A percentile compares a stretch with the other conserved stretches of the same genome.
These are phyloP conservation scores for Hypotaenidia okinawae DNA, from an alignment of 2,797 vertebrate genomes.

Conservation along the genomic window DNA sequence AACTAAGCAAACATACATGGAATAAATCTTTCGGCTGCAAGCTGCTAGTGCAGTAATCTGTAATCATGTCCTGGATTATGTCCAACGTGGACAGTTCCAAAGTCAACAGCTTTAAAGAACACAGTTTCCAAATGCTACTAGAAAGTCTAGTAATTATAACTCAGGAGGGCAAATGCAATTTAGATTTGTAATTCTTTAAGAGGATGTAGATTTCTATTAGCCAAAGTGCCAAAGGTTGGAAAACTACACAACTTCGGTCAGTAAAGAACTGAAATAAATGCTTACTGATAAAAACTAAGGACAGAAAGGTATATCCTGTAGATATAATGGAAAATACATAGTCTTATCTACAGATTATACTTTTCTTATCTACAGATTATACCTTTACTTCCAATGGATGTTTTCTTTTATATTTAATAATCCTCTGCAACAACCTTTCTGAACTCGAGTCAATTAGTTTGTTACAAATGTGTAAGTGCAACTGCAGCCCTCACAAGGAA, in stretches of 20 bases:
- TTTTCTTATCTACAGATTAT: not conserved
- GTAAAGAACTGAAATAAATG: not conserved
- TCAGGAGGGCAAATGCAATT: not conserved
- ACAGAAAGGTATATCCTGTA: not conserved
- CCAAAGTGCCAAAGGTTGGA: not conserved
- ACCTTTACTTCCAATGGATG: not conserved
- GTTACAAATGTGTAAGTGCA: not conserved
- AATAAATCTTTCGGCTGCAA: conserved; percentile 15
- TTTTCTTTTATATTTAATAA: not conserved
- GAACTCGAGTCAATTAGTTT: not conserved
- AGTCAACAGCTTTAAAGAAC: conserved; percentile 32
- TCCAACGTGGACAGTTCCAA: not conserved
- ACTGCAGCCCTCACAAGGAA: not conserved
- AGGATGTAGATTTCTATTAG: not conserved
- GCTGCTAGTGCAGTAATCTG: not conserved
- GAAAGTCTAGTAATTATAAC: not conserved
- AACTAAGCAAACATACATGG: not conserved
- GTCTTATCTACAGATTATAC: not conserved
- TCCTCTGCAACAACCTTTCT: not conserved
- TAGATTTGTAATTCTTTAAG: not conserved
- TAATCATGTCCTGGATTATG: not conserved
- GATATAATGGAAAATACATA: not conserved
- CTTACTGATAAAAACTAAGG: not conserved
- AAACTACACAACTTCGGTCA: not conserved
- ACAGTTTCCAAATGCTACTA: not conserved